Percentiles rank a stretch among this genome's conserved stretches.
Evolutionary conservation across 2,888 invertebrate genomes (phyloP).

Genomic region (Flexamia atlantica): DNA sequence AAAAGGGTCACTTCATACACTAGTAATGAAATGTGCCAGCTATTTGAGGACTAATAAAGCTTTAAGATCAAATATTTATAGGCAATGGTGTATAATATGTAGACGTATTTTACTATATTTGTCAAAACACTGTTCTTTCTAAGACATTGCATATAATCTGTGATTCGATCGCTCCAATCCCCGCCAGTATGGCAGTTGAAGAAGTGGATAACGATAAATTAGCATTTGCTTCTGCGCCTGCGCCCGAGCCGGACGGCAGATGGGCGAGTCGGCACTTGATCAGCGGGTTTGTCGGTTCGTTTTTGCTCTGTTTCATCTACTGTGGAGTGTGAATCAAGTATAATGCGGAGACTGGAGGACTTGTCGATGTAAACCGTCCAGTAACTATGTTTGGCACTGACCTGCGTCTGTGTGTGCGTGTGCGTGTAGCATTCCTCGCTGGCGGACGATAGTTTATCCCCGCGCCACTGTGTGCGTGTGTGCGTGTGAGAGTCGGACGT

Average conservation of each 20-base stretch:
- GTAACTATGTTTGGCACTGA: background rate
- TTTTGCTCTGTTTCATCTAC: conserved; percentile 7
- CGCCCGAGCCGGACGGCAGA: background rate
- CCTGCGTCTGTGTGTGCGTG: background rate
- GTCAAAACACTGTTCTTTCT: no score
- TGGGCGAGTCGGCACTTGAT: background rate
- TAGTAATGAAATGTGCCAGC: no score
- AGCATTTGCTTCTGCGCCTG: background rate
- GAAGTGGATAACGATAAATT: background rate
- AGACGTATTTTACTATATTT: no score
- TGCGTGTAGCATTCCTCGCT: background rate
- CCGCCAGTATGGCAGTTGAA: no score
- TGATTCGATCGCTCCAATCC: no score
- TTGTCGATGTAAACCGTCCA: background rate
- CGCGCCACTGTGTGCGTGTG: conserved; percentile 2
- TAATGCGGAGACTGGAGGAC: background rate
- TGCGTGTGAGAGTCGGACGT: conserved; percentile 20
- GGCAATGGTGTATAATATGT: no score
- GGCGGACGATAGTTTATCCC: background rate
- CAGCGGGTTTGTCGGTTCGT: background rate
- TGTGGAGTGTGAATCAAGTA: background rate
- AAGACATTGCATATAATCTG: no score
- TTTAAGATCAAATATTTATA: no score
- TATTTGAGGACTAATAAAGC: no score
- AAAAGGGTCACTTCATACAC: no score